Evolutionary conservation across 37 sponge, comb jelly and placozoan species (phyloP), one percentile per base, ranked within the genome.

Genomic region (Halichondria panicea): DNA sequence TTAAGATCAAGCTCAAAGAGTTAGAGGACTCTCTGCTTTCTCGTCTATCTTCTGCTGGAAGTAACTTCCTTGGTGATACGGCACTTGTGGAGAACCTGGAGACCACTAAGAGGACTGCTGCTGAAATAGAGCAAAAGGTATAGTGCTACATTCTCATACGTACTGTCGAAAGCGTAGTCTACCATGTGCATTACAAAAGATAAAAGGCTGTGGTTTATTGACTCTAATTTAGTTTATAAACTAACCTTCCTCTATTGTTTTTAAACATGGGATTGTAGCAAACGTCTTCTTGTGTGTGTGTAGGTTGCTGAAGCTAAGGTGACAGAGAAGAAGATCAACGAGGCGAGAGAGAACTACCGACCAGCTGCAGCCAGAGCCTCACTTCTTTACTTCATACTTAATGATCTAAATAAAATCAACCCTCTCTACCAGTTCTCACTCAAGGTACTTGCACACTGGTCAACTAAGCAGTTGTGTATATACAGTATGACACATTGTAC

Each of bases 341-440:
- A 85, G 71, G 96, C 99, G 40, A 76, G 99, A 72, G 99, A 98
- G 84, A 73, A 45, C 67, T 98, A 98, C 56, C 86, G 99, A 15
- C 99, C 95, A 41, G 96, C 91, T 18, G 95, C 99, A 43, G 86
- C 96, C 57, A 79, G 99, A n/a, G 93, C 96, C 45, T 89, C 99
- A 5, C 84, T 98, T 31, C 84, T 98, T 15, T 98, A 98, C 81
- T 98, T 98, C 89, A 98, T 98, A 21, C 91, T 98, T 37, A 98
- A 95, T 55, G 99, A 98, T 58, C 87, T 98, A 40, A 77, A 93
- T 82, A 98, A 95, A 78, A 98, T 98, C 60, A 95, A 98, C 63
- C 99, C 99, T 34, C 89, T 98, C 33, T 98, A 98, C 72, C 99
- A 98, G 81, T 98, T 98, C 81, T 98, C 99, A 63, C 86, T 98